phyloP scores from a whole-genome alignment of 2,888 invertebrate genomes.

The Temnothorax rugatulus region DNA sequence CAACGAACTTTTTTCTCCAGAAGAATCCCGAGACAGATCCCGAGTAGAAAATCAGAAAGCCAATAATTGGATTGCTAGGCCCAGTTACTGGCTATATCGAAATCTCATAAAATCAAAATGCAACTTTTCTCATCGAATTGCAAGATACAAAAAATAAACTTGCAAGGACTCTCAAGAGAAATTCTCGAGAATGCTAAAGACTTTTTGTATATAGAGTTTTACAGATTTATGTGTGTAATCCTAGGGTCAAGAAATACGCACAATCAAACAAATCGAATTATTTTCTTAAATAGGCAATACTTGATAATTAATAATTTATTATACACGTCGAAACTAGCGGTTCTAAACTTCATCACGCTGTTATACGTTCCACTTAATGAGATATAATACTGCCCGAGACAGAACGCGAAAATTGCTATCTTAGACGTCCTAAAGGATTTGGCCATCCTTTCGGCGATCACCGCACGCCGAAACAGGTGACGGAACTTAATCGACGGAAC shows the following conservation, averaged over 20 bases:
- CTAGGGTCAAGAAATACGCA: background rate
- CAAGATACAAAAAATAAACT: background rate
- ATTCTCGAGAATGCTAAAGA: background rate
- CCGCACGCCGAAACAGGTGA: background rate
- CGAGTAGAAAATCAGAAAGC: background rate
- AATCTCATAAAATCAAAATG: background rate
- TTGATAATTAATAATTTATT: background rate
- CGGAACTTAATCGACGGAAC: background rate
- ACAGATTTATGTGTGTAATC: background rate
- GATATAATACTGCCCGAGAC: conserved; percentile 12
- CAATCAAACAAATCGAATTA: background rate
- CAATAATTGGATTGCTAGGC: background rate
- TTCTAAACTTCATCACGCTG: background rate
- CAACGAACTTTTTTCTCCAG: background rate
- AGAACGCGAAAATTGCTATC: conserved; percentile 8
- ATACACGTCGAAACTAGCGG: background rate
- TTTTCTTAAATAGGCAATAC: too few species aligned
- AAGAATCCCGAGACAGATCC: background rate
- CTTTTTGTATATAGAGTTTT: background rate
- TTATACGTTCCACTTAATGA: conserved; percentile 7
- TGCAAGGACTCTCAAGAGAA: background rate
- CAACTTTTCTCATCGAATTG: background rate
- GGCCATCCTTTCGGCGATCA: background rate
- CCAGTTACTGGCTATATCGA: background rate
- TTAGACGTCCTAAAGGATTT: conserved; percentile 5